phyloP scores from a whole-genome alignment of 2,888 invertebrate species.

The Drosophila glabriapex region DNA sequence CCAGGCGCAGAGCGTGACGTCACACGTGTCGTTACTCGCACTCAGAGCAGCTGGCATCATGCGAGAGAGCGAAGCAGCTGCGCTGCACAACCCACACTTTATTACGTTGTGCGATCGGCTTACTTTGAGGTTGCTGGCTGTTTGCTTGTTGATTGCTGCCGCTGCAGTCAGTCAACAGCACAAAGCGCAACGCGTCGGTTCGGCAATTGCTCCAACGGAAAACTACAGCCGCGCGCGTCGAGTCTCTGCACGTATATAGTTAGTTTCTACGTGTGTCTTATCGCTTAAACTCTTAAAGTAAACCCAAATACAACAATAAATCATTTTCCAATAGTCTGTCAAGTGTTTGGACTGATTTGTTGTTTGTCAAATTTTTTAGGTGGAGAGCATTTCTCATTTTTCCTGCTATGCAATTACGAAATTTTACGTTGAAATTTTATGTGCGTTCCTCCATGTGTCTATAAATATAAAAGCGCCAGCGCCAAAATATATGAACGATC shows the following conservation, averaged over 20 bases:
- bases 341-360: slow-evolving; percentile 7
- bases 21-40: slow-evolving; percentile 16
- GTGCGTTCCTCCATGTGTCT: slow-evolving; percentile 64
- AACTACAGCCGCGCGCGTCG: slow-evolving; percentile 30
- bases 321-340: slow-evolving; percentile 13
- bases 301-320: slow-evolving; percentile 24
- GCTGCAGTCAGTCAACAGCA: slow-evolving; percentile 81
- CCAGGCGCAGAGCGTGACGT: slow-evolving; percentile 17
- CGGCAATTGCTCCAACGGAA: slow-evolving; percentile 51
- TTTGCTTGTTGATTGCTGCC: slow-evolving; percentile 17
- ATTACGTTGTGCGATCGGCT: slow-evolving; percentile 33
- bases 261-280: slow-evolving; percentile 24
- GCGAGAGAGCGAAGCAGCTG: not conserved
- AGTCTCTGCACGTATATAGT: not conserved
- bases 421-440: slow-evolving; percentile 52
- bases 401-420: slow-evolving; percentile 68
- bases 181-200: slow-evolving; percentile 78
- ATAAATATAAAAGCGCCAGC: slow-evolving; percentile 47
- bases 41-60: slow-evolving; percentile 38
- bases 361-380: slow-evolving; percentile 8
- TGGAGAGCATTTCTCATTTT: slow-evolving; percentile 32
- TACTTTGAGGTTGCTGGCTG: slow-evolving; percentile 40
- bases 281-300: slow-evolving; percentile 24
- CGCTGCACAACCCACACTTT: slow-evolving; percentile 14
- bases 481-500: slow-evolving; percentile 48